Evolutionary conservation across 1,140 invertebrate species (phyloP).

Genomic region (Zaprionus gabonicus): DNA sequence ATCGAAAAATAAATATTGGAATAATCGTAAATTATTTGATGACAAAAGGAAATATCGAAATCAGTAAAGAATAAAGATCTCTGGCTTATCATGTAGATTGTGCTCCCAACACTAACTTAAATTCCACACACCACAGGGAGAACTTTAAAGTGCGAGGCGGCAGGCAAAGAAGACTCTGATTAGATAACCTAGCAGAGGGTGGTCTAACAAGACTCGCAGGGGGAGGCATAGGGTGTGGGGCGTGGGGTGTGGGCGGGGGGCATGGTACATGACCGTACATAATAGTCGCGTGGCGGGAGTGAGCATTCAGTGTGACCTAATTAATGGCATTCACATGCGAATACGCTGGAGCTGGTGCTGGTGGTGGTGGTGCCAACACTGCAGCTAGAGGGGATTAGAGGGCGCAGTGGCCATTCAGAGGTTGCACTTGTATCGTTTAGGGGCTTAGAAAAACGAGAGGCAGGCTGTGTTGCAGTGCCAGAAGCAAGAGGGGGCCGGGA

Average conservation of each 20-base stretch:
- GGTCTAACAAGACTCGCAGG: too few species aligned
- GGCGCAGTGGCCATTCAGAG: constrained; percentile 63
- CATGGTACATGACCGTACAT: constrained; percentile 6
- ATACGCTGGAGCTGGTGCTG: constrained; percentile 9
- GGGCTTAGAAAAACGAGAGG: constrained; percentile 23
- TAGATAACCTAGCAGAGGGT: constrained; percentile 31
- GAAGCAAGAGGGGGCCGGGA: neutral
- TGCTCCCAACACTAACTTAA: neutral
- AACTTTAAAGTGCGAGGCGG: constrained; percentile 14
- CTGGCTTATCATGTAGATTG: neutral
- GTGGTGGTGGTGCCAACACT: constrained; percentile 5
- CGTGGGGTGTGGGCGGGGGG: neutral
- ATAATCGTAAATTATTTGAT: too few species aligned
- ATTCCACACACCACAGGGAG: neutral
- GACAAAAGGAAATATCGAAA: neutral
- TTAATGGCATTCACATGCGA: constrained; percentile 48
- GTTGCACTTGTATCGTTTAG: constrained; percentile 34
- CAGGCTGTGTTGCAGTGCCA: neutral
- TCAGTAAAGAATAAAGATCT: neutral
- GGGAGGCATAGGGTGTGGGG: too few species aligned
- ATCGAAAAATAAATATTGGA: too few species aligned
- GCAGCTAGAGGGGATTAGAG: constrained; percentile 45
- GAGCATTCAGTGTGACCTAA: constrained; percentile 46
- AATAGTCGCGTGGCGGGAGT: constrained; percentile 12
- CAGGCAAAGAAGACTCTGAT: constrained; percentile 21